These are phyloP conservation scores for Calonectris borealis DNA, from an alignment of 2,113 vertebrate species.

Conservation along the genomic window DNA sequence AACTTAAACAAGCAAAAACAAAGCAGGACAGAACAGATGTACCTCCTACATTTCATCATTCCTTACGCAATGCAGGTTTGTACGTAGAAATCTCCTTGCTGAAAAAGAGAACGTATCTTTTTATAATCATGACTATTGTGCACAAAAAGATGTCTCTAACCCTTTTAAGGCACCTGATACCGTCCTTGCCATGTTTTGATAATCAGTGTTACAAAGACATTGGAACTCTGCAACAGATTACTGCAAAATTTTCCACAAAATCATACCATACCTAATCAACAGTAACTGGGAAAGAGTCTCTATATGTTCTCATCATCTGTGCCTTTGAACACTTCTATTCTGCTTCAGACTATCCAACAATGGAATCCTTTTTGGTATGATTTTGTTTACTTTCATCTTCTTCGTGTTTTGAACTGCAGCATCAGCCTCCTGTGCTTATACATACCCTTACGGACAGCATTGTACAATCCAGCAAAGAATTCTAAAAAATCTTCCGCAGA, in stretches of 20 bases:
- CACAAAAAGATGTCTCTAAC: not conserved
- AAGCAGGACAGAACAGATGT: not conserved
- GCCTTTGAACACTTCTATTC: not conserved
- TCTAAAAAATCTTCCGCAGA: not conserved
- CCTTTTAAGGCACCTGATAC: not conserved
- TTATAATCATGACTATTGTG: not conserved
- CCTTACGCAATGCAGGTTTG: not conserved
- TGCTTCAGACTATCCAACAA: not conserved
- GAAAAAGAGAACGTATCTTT: not conserved
- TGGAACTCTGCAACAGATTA: not conserved
- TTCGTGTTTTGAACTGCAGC: not conserved
- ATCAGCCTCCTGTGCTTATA: not conserved
- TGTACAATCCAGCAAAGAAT: not conserved
- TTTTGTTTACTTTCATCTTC: not conserved
- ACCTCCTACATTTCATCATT: not conserved
- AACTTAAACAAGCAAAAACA: not conserved
- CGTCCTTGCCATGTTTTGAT: not conserved
- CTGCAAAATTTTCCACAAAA: not conserved
- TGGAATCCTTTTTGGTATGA: not conserved
- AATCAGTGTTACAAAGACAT: not conserved
- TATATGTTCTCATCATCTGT: not conserved
- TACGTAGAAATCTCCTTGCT: not conserved
- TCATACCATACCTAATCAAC: not conserved
- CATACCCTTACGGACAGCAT: rapidly evolving
- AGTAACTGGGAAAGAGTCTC: not conserved